Evolutionary conservation across 2,797 vertebrate genomes (phyloP), one percentile per base, ranked within the genome.

Genomic region (Pygocentrus nattereri): DNA sequence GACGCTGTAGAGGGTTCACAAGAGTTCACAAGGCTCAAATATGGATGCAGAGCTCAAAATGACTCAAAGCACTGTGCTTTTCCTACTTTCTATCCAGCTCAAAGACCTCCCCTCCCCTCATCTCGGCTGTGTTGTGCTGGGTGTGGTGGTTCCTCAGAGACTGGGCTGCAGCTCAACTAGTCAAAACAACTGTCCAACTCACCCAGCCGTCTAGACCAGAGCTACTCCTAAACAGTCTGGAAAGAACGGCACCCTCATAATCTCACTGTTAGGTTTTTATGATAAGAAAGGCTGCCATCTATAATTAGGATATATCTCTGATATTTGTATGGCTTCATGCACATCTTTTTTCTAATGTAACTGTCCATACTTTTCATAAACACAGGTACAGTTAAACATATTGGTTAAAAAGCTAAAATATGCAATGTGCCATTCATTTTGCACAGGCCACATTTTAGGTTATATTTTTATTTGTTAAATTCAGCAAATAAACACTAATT

Each of bases 61-160:
- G 54, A 52, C 76, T 70, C 52, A 64, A 58, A 67, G 16, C 61
- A 31, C 27, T 70, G 50, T 27, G 58, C 27, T 77, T 68, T 78
- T 56, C 52, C 71, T 78, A 30, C 56, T 78, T 23, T 34, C 59
- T 65, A 50, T 77, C 41, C 67, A 27, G 11, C 34, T 25, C 41
- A 38, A 70, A 70, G n/a, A 41, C 38, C 23, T 72, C 19, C 47
- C 49, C 49, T 72, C 27, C 49, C 15, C 41, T 74, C 78, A 79
- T 78, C 82, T 62, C 68, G 50, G 76, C 76, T 68, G 52, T 91
- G 92, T 91, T 93, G 92, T 87, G 89, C 93, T 93, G 93, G 93
- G 92, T 91, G 93, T 94, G 94, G 94, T 90, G 91, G 90, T 78
- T 94, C 92, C 93, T 93, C 90, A 91, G 94, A 93, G 93, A 94